A percentile compares a stretch with the other conserved stretches of the same genome.
Conservation (phyloP, 2,797 vertebrate genomes). For the Sciaenops ocellatus region DNA sequence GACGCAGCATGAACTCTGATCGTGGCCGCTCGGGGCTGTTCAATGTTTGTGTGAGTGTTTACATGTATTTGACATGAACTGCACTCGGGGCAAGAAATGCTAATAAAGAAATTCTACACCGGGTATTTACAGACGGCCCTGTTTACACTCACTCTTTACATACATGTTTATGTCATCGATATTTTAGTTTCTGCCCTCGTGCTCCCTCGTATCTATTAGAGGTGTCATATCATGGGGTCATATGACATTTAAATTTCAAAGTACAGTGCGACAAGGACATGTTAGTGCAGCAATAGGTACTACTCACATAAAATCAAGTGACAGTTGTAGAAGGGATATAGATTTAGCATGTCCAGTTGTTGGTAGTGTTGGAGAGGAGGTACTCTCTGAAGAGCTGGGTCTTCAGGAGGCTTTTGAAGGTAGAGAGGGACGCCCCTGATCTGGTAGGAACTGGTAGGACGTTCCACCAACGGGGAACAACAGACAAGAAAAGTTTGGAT, state of each 20-base stretch:
- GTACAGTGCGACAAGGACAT: too few species aligned
- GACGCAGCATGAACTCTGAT: neutral
- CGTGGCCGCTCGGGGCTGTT: neutral
- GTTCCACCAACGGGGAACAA: too few species aligned
- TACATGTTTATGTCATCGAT: neutral
- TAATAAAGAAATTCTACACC: neutral
- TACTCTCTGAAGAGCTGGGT: too few species aligned
- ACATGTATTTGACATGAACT: constrained; percentile 14
- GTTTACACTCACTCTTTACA: neutral
- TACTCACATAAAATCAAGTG: too few species aligned
- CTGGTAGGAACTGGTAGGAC: too few species aligned
- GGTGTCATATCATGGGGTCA: neutral
- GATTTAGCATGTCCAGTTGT: too few species aligned
- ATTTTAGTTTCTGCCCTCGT: neutral
- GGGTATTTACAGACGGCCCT: neutral
- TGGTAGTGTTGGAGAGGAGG: too few species aligned
- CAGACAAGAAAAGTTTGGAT: too few species aligned
- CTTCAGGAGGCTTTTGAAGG: too few species aligned
- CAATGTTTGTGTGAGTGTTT: constrained; percentile 10
- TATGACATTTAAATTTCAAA: neutral
- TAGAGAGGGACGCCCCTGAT: too few species aligned
- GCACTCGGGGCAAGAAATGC: constrained; percentile 21
- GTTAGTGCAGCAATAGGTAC: too few species aligned
- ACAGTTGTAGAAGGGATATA: too few species aligned
- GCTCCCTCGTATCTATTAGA: neutral